Evolutionary conservation across 2,797 vertebrate species (phyloP), one percentile per base, ranked within the genome.

Genomic region (Rhodeus uyekii): DNA sequence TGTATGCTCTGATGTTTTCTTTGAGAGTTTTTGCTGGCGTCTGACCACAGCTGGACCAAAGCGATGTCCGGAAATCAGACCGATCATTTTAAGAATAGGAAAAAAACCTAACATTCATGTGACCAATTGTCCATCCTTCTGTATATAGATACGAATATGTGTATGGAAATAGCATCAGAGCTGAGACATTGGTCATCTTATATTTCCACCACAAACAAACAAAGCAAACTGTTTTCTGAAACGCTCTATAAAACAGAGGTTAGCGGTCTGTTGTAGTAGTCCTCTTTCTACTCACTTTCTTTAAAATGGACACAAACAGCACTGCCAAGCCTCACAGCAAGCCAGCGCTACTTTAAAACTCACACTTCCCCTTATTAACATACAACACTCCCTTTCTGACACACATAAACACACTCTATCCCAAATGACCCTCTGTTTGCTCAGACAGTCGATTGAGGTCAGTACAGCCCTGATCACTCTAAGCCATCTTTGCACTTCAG

Each of bases 381-480:
- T 48, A 80, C 48, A 50, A 39, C 5, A 0, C 22, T 65, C 44
- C 76, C 29, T 78, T 67, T 80, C 24, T 80, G 18, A 61, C 42
- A 50, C 55, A 61, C 27, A n/a, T n/a, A n/a, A n/a, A n/a, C n/a
- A 34, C 12, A 24, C 58, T 29, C 44, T 7, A 5, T 78, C 39
- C 16, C 7, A 82, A 68, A 55, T 75, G 8, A 76, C 34, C 71
- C 48, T 75, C 55, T 44, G 48, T 34, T 32, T 42, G 29, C 64
- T 60, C 38, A 76, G 74, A 75, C 71, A 76, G 63, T 67, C 50
- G 60, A 63, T 5, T 53, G 69, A 48, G 58, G 79, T 74, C 80
- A 55, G 60, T 24, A 61, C 19, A 44, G 29, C 50, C 78, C 50
- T 44, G 36, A 79, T 64, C 42, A 38, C 8, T 12, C 39, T 53